Base-by-base conservation (phyloP, 2,888 invertebrate species). In the Ophion obscuratus region DNA sequence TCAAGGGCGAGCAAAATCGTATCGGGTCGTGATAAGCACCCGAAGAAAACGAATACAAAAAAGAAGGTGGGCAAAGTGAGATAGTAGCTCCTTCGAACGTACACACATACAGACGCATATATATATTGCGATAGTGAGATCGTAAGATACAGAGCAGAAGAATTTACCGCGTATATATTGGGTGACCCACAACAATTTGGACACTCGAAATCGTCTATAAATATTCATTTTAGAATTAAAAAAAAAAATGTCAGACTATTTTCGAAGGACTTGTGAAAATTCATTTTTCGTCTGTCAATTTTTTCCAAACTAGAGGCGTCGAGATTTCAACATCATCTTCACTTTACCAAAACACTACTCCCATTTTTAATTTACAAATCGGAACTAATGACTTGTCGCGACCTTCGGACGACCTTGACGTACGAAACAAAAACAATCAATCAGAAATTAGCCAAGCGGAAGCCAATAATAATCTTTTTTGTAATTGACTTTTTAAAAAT, bases 1-100 rank as follows among this genome's bases (percentile, higher is more conserved):
- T 76, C 85, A 82, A 82, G 87, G 86, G 70, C 86, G 86, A 83
- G 80, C 27, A 64, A 78, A 76, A 81, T 66, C 67, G 59, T 44
- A 78, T 44, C 36, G 67, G 20, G 47, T 53, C 53, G 14, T 59
- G 75, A 80, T 71, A 62, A 71, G 62, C 31, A 44, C 27, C 62
- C 10, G 44, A 31, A 57, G 62, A 27, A 62, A 62, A 75, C 3
- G 62, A 44, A 44, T 36, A 64, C 62, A 47, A 36, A 64, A 61
- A 17, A 64, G 40, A 62, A 27, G 62, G 36, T 9, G 24, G 40
- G 47, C 10, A 40, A n/a, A 27, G 47, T 36, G 27, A 64, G 62
- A 75, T 40, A 40, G 61, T 40, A 24, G 57, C 61, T 61, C 20
- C 74, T 61, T 11, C 47, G 53, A 53, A 17, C 53, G 40, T 5